Evolutionary conservation across 2,113 vertebrate species (phyloP).

Genomic region (Clarias batrachus): DNA sequence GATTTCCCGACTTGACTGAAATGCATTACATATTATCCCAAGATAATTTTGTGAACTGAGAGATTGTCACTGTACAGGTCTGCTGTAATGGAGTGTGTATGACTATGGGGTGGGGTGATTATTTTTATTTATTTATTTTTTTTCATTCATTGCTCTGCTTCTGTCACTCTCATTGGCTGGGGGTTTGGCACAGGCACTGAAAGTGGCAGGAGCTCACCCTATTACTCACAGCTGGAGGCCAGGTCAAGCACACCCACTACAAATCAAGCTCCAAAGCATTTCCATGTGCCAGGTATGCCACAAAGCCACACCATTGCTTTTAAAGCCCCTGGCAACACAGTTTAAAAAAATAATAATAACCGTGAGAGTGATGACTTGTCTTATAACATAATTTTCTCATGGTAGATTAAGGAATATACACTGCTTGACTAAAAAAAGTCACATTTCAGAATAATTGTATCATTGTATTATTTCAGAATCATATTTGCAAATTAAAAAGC

Average conservation of each 20-base stretch:
- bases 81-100: conserved; percentile 24
- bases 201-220: conserved; percentile 97
- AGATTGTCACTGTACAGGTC: not conserved
- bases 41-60: conserved; percentile 23
- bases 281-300: conserved; percentile 99
- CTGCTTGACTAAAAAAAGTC: no score
- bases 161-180: conserved; percentile 80
- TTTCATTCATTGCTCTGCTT: conserved; percentile 63
- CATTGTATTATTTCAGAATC: no score
- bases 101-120: conserved; percentile 42
- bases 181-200: conserved; percentile 86
- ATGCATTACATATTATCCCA: conserved; percentile 45
- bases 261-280: conserved; percentile 97
- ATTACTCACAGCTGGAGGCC: conserved; percentile 93
- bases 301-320: conserved; percentile 18
- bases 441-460: no score
- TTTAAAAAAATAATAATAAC: not conserved
- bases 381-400: not conserved
- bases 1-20: conserved; percentile 34
- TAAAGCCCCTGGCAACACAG: conserved; percentile 22
- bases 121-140: conserved; percentile 39
- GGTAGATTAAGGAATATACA: not conserved
- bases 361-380: not conserved
- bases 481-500: no score
- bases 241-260: conserved; percentile 92